phyloP scores from a whole-genome alignment of 35 echinoderm and acorn worm genomes.

The Patiria miniata region DNA sequence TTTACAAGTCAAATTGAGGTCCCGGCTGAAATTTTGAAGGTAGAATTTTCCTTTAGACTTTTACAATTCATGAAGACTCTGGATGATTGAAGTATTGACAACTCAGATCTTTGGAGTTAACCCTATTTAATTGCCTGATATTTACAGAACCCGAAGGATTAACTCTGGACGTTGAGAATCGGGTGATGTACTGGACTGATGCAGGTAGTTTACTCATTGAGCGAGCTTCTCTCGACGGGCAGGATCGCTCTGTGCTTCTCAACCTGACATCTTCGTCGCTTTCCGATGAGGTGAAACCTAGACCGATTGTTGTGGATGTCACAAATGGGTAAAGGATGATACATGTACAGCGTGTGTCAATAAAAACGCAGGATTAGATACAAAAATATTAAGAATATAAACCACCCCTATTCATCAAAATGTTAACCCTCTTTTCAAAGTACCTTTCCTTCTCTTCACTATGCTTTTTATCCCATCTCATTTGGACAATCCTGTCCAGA shows the following conservation, averaged over 20 bases:
- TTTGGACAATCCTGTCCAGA: too few relatives aligned
- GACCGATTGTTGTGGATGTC: conserved; percentile 85
- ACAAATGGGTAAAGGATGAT: conserved; percentile 35
- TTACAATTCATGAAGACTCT: too few relatives aligned
- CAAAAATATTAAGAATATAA: too few relatives aligned
- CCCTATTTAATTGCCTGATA: too few relatives aligned
- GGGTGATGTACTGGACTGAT: conserved; percentile 85
- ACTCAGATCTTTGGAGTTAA: too few relatives aligned
- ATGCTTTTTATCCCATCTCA: too few relatives aligned
- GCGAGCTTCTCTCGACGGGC: conserved; percentile 72
- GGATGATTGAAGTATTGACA: too few relatives aligned
- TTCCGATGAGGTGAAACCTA: conserved; percentile 67
- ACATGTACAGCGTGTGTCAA: background rate
- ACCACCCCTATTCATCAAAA: background rate
- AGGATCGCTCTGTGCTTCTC: conserved; percentile 53
- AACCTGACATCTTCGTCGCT: background rate
- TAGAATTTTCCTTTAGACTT: too few relatives aligned
- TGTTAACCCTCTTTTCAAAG: too few relatives aligned
- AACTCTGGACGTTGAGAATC: background rate
- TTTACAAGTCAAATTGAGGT: too few relatives aligned
- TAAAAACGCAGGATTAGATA: background rate
- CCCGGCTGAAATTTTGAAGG: too few relatives aligned
- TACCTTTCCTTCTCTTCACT: too few relatives aligned
- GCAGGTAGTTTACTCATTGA: conserved; percentile 73
- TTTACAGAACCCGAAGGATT: conserved; percentile 15